Evolutionary conservation across 2,888 invertebrate genomes (phyloP).

Genomic region (Pasiphila rectangulata): DNA sequence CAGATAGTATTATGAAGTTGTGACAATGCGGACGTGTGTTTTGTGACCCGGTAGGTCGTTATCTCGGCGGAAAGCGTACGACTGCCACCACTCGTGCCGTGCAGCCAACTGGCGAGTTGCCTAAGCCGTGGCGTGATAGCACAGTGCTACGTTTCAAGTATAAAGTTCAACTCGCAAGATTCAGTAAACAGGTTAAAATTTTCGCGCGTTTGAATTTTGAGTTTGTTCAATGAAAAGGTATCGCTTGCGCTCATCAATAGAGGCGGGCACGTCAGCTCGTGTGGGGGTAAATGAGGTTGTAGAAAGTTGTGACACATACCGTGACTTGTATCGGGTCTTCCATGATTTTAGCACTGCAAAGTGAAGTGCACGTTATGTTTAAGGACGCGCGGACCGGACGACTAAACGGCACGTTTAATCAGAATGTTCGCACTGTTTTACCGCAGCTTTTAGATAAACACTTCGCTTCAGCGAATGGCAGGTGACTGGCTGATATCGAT

Average conservation of each 20-base stretch:
- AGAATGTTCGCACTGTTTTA: conserved; percentile 36
- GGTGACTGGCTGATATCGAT: conserved; percentile 41
- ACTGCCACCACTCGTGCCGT: conserved; percentile 56
- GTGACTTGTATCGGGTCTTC: conserved; percentile 42
- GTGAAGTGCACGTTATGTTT: conserved; percentile 47
- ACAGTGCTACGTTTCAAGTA: conserved; percentile 58
- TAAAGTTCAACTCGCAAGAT: conserved; percentile 68
- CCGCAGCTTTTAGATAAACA: conserved; percentile 60
- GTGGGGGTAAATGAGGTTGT: conserved; percentile 22
- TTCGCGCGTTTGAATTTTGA: conserved; percentile 36
- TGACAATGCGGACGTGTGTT: conserved; percentile 35
- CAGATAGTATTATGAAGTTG: background rate
- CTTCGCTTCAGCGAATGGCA: conserved; percentile 53
- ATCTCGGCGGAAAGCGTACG: conserved; percentile 46
- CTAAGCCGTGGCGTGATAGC: conserved; percentile 53
- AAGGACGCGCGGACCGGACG: conserved; percentile 45
- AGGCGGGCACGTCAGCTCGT: background rate
- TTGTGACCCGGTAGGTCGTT: conserved; percentile 55
- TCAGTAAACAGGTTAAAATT: conserved; percentile 38
- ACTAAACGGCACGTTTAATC: conserved; percentile 43
- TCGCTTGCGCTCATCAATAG: conserved; percentile 17
- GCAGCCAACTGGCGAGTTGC: conserved; percentile 77
- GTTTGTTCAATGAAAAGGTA: conserved; percentile 5
- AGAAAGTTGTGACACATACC: conserved; percentile 47
- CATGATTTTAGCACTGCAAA: conserved; percentile 40